Percentiles rank a stretch among this genome's conserved stretches.
These are phyloP conservation scores for Hepsetus odoe DNA, from an alignment of 2,113 vertebrate species.

Conservation along the genomic window DNA sequence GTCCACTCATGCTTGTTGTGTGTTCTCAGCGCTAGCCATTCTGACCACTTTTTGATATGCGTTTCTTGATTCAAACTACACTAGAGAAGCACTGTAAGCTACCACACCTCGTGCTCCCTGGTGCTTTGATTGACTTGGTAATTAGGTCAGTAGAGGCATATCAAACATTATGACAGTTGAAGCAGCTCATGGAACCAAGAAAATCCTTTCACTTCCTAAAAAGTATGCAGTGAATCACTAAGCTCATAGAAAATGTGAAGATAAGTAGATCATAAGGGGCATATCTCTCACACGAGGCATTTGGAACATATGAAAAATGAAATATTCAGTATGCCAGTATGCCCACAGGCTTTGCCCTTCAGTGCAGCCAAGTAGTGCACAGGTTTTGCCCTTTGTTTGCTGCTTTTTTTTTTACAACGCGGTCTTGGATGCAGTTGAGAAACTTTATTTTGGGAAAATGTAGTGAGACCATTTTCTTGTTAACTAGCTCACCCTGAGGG, in stretches of 20 bases:
- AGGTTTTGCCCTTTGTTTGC: neutral
- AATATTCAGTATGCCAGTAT: neutral
- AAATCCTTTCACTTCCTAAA: neutral
- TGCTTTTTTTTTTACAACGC: neutral
- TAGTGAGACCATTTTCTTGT: neutral
- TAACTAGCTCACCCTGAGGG: conserved; percentile 3
- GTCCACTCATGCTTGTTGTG: neutral
- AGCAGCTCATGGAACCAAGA: neutral
- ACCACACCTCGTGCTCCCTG: neutral
- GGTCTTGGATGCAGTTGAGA: neutral
- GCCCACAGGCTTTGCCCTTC: neutral
- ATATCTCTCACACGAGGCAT: neutral
- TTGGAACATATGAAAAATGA: neutral
- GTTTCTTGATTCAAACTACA: neutral
- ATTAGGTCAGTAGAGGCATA: conserved; percentile 1
- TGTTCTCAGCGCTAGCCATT: neutral
- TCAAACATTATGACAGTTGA: conserved; percentile 1
- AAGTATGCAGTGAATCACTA: neutral
- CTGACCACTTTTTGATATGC: neutral
- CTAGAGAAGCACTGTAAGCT: neutral
- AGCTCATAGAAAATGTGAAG: neutral
- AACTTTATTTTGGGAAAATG: neutral
- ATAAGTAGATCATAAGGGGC: conserved; percentile 1
- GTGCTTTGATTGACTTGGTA: neutral
- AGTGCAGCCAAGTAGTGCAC: neutral